Evolutionary conservation across 2,888 invertebrate species (phyloP), one percentile per base, ranked within the genome.

Genomic region (Aleiodes leptofemur): DNA sequence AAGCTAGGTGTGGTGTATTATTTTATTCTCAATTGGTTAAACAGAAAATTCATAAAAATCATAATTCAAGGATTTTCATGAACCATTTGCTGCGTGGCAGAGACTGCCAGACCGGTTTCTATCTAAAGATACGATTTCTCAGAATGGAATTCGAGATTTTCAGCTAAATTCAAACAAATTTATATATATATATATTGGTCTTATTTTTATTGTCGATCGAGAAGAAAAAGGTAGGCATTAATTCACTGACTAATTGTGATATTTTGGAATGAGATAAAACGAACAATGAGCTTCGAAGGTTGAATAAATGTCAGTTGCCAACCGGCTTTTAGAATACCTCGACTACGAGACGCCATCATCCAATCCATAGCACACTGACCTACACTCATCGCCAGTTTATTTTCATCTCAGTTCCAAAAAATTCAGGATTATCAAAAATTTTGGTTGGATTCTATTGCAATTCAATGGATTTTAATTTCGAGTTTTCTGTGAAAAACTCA

Each of bases 281-380:
- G 34, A 53, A 29, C 61, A 74, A 14, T 69, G 74, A 66, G 59
- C 50, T 31, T 43, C 68, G 76, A 76, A 72, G 69, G 75, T 73
- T 74, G 76, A 75, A 79, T 83, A 83, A 83, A 84, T 84, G 82
- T 83, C 83, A 83, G 82, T 82, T 80, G 80, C 73, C 79, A 80
- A 77, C 82, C 78, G 79, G 81, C 81, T 85, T 85, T 82, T 80
- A 79, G 79, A 82, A 81, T 80, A 76, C 80, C 74, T 76, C 81
- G 81, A 76, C 80, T 76, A 76, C 72, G 57, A 78, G 81, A 77
- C 81, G 81, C 79, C 80, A 77, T 79, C 72, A 73, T 78, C 77
- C 69, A 78, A 76, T 56, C 23, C 56, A 51, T 80, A 82, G 82
- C 84, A 82, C 84, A 86, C 81, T 85, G 83, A 86, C 86, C 83